Evolutionary conservation across 2,113 vertebrate genomes (phyloP).

Genomic region (Cinclus mexicanus): DNA sequence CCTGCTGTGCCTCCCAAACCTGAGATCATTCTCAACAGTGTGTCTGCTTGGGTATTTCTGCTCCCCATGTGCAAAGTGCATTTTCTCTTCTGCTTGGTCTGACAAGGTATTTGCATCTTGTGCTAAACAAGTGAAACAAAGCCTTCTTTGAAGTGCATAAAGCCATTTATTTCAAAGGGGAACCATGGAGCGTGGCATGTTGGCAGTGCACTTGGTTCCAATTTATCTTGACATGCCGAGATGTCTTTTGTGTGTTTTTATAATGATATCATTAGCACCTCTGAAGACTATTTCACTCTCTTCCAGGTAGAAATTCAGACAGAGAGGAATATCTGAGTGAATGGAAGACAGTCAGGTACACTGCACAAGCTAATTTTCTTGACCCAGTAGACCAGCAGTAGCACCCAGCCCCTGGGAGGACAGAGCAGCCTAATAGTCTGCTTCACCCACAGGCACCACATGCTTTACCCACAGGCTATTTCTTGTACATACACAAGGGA

Average conservation of each 20-base stretch:
- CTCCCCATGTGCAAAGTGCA: neutral
- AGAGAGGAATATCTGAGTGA: neutral
- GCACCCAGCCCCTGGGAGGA: neutral
- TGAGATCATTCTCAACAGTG: neutral
- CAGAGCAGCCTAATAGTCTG: neutral
- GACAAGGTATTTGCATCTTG: conserved; percentile 39
- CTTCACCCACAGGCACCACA: conserved; percentile 10
- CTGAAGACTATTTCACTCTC: neutral
- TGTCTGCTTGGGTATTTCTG: neutral
- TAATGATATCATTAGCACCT: conserved; percentile 22
- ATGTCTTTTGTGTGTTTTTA: conserved; percentile 9
- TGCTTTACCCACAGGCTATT: conserved; percentile 27
- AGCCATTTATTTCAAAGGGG: conserved; percentile 59
- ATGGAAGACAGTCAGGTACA: neutral
- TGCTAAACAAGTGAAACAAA: conserved; percentile 50
- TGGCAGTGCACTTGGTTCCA: conserved; percentile 40
- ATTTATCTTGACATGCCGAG: conserved; percentile 33
- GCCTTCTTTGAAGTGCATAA: conserved; percentile 50
- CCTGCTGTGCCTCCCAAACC: neutral
- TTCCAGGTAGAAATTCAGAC: neutral
- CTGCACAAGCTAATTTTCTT: neutral
- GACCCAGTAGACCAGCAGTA: neutral
- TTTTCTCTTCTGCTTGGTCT: neutral
- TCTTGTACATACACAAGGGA: conserved; percentile 31
- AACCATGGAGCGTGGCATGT: conserved; percentile 1